Evolutionary conservation across 2,797 vertebrate species (phyloP).

Genomic region (Etheostoma nigrum): DNA sequence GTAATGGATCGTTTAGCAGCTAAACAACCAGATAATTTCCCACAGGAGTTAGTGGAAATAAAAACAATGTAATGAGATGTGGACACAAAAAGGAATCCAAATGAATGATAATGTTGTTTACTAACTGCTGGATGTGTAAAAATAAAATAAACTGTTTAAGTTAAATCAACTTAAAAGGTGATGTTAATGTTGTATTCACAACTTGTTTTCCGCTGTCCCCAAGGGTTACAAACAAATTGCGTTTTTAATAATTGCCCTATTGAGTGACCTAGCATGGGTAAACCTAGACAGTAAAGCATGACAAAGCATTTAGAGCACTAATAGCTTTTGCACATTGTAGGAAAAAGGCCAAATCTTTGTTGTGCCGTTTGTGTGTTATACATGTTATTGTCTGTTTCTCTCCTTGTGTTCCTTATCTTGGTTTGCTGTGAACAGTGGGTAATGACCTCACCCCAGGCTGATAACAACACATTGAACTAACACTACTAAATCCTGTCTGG

Average conservation of each 20-base stretch:
- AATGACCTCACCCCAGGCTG: conserved; percentile 4
- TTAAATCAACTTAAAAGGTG: too few relatives aligned
- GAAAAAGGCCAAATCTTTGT: conserved; percentile 1
- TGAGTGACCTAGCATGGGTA: conserved; percentile 36
- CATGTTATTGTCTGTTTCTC: conserved; percentile 16
- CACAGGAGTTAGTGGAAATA: too few relatives aligned
- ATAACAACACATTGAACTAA: conserved; percentile 18
- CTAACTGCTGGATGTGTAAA: too few relatives aligned
- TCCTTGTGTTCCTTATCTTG: conserved; percentile 11
- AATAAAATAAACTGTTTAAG: too few relatives aligned
- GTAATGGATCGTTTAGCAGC: too few relatives aligned
- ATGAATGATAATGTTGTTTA: too few relatives aligned
- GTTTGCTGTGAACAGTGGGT: not conserved
- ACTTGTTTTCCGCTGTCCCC: too few relatives aligned
- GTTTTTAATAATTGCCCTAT: conserved; percentile 13
- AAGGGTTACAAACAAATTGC: not conserved
- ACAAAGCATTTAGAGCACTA: conserved; percentile 33
- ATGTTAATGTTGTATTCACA: too few relatives aligned
- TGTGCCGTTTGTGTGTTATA: not conserved
- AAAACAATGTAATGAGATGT: too few relatives aligned
- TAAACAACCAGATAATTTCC: too few relatives aligned
- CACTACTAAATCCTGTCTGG: conserved; percentile 6
- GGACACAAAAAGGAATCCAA: too few relatives aligned
- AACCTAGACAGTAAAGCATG: conserved; percentile 24
- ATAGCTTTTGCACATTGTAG: conserved; percentile 16